These are phyloP conservation scores for Dicyrtoma fusca DNA, from an alignment of 2,888 invertebrate genomes.

Conservation along the genomic window DNA sequence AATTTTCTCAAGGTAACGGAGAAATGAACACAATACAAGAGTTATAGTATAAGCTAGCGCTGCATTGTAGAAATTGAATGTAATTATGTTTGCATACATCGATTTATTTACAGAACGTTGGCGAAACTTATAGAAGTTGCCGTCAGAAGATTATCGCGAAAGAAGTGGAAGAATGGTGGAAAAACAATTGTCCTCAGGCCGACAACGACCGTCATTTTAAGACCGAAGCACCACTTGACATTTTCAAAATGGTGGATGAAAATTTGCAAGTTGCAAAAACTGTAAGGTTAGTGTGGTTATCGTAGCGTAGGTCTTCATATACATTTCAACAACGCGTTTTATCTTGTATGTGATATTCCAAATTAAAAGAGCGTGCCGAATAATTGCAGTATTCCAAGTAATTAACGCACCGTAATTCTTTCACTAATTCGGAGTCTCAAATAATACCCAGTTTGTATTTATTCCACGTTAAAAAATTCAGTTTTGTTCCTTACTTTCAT, in stretches of 20 bases:
- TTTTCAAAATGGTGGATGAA: conserved; percentile 98
- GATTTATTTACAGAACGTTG: conserved; percentile 69
- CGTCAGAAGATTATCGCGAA: conserved; percentile 89
- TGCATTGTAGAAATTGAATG: no score
- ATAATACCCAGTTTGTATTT: no score
- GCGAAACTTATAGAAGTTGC: conserved; percentile 91
- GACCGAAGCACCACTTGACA: conserved; percentile 92
- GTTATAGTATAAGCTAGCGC: no score
- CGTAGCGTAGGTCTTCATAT: no score
- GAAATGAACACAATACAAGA: conserved; percentile 10
- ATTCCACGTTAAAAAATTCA: no score
- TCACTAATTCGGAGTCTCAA: no score
- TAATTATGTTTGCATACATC: no score
- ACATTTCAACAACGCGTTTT: conserved; percentile 2
- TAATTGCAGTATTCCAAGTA: no score
- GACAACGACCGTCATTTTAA: conserved; percentile 80
- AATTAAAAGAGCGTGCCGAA: no score
- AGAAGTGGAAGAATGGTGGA: conserved; percentile 92
- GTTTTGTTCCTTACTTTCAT: no score
- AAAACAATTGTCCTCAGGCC: conserved; percentile 75
- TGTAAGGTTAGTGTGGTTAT: conserved; percentile 62
- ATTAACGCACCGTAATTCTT: no score
- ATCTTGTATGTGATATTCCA: background rate
- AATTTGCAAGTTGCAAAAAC: conserved; percentile 76
- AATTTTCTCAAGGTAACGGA: conserved; percentile 72